Percentiles rank a stretch among this genome's conserved stretches.
Evolutionary conservation across 2,113 vertebrate genomes (phyloP).

Genomic region (Caretta caretta): DNA sequence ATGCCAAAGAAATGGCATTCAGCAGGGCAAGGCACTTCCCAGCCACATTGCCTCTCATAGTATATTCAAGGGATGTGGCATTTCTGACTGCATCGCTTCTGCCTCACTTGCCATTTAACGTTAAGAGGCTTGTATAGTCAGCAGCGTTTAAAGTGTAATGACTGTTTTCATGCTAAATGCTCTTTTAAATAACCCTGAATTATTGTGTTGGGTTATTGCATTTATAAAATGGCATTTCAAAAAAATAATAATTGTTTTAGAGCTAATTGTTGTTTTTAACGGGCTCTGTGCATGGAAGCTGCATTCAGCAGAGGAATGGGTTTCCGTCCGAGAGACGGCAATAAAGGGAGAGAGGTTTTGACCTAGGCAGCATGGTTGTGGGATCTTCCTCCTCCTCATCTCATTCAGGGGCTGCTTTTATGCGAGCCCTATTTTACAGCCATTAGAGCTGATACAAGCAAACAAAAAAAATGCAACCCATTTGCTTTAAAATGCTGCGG

Average conservation of each 20-base stretch:
- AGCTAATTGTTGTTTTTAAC: slow-evolving; percentile 83
- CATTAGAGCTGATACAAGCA: not conserved
- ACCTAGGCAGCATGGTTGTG: not conserved
- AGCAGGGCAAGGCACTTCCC: not conserved
- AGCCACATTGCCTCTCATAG: not conserved
- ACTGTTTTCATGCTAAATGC: slow-evolving; percentile 84
- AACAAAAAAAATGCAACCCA: not conserved
- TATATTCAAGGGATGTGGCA: slow-evolving; percentile 56
- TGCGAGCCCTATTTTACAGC: not conserved
- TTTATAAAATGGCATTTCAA: slow-evolving; percentile 83
- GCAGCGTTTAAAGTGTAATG: slow-evolving; percentile 80
- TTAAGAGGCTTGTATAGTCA: slow-evolving; percentile 79
- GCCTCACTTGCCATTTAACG: slow-evolving; percentile 78
- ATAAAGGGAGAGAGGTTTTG: not conserved
- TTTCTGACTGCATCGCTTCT: slow-evolving; percentile 78
- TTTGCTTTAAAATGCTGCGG: not conserved
- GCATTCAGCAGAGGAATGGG: slow-evolving; percentile 42
- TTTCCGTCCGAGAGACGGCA: slow-evolving; percentile 27
- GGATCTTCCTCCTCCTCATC: not conserved
- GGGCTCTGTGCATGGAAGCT: slow-evolving; percentile 55
- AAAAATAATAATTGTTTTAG: slow-evolving; percentile 85
- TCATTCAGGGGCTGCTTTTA: not conserved
- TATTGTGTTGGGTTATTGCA: slow-evolving; percentile 83
- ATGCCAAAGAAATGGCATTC: slow-evolving; percentile 38
- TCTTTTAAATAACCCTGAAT: slow-evolving; percentile 84